These are phyloP conservation scores for Sphaerophoria taeniata DNA, from an alignment of 2,888 invertebrate genomes.

Conservation along the genomic window DNA sequence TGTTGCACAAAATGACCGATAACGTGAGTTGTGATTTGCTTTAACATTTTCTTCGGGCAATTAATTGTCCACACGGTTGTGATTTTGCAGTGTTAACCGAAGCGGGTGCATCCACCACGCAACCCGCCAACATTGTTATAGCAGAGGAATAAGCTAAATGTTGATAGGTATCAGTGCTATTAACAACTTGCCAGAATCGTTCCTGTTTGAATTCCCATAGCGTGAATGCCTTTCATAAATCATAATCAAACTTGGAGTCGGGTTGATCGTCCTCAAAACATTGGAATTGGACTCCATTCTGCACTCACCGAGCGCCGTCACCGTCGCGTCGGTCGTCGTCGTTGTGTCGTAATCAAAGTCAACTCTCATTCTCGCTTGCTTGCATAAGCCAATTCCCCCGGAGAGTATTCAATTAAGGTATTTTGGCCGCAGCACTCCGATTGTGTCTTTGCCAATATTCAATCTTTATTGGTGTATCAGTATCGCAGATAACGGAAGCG, in stretches of 20 bases:
- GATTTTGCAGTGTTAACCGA: neutral
- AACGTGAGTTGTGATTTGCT: neutral
- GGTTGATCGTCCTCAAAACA: constrained; percentile 46
- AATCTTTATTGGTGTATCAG: neutral
- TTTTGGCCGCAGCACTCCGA: neutral
- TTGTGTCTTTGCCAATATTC: constrained; percentile 1
- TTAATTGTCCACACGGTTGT: constrained; percentile 8
- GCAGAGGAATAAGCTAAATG: constrained; percentile 19
- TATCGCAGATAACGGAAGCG: neutral
- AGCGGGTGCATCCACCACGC: neutral
- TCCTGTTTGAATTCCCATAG: constrained; percentile 62
- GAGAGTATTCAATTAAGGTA: constrained; percentile 67
- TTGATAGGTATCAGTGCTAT: constrained; percentile 35
- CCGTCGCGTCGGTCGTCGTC: neutral
- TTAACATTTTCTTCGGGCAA: constrained; percentile 36
- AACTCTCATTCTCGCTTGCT: constrained; percentile 43
- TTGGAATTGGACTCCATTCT: constrained; percentile 3
- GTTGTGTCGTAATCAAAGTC: constrained; percentile 46
- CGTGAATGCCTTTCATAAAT: constrained; percentile 70
- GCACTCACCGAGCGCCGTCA: neutral
- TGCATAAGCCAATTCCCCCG: constrained; percentile 32
- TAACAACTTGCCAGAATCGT: constrained; percentile 23
- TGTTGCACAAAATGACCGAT: neutral
- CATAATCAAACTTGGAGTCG: constrained; percentile 67
- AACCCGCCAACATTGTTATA: neutral